Evolutionary conservation across 2,113 vertebrate genomes (phyloP).

Genomic region (Podocnemis expansa): DNA sequence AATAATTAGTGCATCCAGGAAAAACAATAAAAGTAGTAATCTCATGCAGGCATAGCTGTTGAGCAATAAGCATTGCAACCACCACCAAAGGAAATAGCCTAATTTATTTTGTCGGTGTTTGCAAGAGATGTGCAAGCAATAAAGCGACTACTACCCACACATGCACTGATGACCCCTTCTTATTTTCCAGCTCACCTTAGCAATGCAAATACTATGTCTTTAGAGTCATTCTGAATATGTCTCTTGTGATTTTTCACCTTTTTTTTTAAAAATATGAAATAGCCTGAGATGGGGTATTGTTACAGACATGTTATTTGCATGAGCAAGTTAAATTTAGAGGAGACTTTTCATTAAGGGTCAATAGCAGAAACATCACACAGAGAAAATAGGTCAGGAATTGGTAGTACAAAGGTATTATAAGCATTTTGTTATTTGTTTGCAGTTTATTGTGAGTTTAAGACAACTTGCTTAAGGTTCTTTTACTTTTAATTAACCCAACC

Average conservation of each 20-base stretch:
- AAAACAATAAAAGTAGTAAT: neutral
- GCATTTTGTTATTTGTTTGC: neutral
- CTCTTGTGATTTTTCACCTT: neutral
- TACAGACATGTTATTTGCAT: fast-evolving
- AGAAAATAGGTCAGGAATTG: neutral
- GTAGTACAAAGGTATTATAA: fast-evolving
- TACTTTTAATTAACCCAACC: neutral
- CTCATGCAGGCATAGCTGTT: neutral
- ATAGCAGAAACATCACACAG: neutral
- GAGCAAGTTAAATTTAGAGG: neutral
- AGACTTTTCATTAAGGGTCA: fast-evolving
- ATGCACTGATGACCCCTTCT: fast-evolving
- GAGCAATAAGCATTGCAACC: neutral
- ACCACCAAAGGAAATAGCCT: neutral
- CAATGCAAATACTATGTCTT: neutral
- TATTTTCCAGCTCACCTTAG: fast-evolving
- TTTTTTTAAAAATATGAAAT: fast-evolving
- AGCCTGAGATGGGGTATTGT: fast-evolving
- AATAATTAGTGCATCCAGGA: neutral
- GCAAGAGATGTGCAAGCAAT: neutral
- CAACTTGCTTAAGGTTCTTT: neutral
- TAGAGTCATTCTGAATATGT: neutral
- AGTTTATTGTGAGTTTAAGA: neutral
- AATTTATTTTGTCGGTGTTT: neutral
- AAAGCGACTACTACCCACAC: neutral